These are phyloP conservation scores for Penaeus vannamei DNA, from an alignment of 1,140 invertebrate species.

Conservation along the genomic window DNA sequence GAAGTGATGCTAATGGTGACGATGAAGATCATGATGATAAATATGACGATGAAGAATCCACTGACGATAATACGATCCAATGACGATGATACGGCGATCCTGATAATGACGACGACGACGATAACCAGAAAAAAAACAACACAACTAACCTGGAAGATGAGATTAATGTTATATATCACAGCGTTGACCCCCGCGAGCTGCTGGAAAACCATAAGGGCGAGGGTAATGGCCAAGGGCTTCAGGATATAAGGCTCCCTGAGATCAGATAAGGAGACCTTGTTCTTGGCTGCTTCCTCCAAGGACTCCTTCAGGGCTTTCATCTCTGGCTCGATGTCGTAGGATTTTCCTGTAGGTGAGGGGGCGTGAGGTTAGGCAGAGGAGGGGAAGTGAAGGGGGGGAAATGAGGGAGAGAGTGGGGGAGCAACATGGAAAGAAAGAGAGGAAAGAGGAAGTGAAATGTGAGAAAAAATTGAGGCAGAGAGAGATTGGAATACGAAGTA, in stretches of 20 bases:
- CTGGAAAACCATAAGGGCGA: slow-evolving; percentile 71
- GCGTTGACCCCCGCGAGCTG: slow-evolving; percentile 74
- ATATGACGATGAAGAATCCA: too few relatives aligned
- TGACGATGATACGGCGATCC: too few relatives aligned
- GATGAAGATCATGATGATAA: too few relatives aligned
- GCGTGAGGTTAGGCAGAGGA: not conserved
- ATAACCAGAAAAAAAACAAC: not conserved
- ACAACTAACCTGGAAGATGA: slow-evolving; percentile 63
- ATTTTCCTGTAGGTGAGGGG: slow-evolving; percentile 73
- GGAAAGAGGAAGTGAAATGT: too few relatives aligned
- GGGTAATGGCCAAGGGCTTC: slow-evolving; percentile 70
- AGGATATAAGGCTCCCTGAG: slow-evolving; percentile 73
- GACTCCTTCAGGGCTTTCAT: slow-evolving; percentile 82
- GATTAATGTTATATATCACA: slow-evolving; percentile 68
- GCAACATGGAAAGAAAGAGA: too few relatives aligned
- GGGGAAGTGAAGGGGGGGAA: too few relatives aligned
- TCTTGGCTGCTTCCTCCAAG: slow-evolving; percentile 78
- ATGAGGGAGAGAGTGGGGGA: too few relatives aligned
- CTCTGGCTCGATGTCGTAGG: slow-evolving; percentile 84
- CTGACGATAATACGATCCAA: too few relatives aligned
- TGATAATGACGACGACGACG: too few relatives aligned
- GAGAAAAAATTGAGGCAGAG: too few relatives aligned
- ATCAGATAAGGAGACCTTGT: slow-evolving; percentile 67
- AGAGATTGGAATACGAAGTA: too few relatives aligned
- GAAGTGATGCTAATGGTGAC: too few relatives aligned